Base-by-base conservation (phyloP, 2,797 vertebrate genomes). In the Smutsia gigantea region DNA sequence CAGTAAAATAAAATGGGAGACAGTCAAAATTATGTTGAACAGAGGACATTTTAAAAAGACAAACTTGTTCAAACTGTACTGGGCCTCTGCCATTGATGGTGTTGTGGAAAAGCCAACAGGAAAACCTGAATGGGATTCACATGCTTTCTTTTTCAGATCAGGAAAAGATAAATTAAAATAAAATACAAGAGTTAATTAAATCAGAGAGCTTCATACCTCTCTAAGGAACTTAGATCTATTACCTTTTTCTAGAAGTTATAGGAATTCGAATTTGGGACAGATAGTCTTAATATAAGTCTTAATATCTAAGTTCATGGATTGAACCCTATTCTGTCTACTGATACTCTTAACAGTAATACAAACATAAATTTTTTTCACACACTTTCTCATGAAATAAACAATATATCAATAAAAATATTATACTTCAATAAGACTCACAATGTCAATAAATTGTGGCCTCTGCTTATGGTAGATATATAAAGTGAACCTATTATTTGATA, bases 371-470 rank as follows among this genome's bases (percentile, higher is more conserved):
- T 90, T 77, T n/a, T 21, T 21, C 39, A 82, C 4, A 17, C 0
- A 82, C 17, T 72, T 81, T 90, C 78, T 86, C 55, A 72, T 61
- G 53, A 77, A 90, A 85, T 46, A 93, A 77, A 79, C 9, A n/a
- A 11, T 68, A 86, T 34, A 66, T 83, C n/a, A 82, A 68, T 53
- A 89, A 86, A 72, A 77, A n/a, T 69, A 29, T 23, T 64, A 66
- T 55, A 53, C 21, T 31, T 37, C 18, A 49, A 64, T 69, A 55
- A 84, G 96, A 85, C 17, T 90, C 64, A 93, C 21, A 31, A 29
- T 8, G n/a, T 51, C 42, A 71, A 23, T 63, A 13, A 90, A 87
- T 51, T 93, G 12, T 29, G 78, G 39, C n/a, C 18, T 64, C 90
- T 83, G n/a, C 27, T 89, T 51, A 71, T 19, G 31, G 61, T 61